Base-by-base conservation (phyloP, 2,888 invertebrate species). In the Tachystola acroxantha region DNA sequence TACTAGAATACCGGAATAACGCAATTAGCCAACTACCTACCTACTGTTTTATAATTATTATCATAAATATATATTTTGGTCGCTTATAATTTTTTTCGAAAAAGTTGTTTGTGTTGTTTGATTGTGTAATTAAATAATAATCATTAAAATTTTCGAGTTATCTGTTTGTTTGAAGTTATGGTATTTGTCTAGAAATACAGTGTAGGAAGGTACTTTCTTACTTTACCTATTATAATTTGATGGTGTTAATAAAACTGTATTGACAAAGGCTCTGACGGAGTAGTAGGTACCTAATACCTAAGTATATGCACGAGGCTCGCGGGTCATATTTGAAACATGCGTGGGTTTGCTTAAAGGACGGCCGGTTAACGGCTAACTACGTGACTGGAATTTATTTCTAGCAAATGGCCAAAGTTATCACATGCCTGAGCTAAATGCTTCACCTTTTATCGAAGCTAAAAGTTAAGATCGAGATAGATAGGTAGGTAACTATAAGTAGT, bases 291-390 rank as follows among this genome's bases (percentile, higher is more conserved):
- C n/a, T 36, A n/a, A n/a, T n/a, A n/a, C n/a, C n/a, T n/a, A n/a
- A n/a, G n/a, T n/a, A n/a, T n/a, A n/a, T n/a, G n/a, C n/a, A 36
- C 40, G 36, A 34, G 36, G 32, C 32, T 42, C 38, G 45, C 39
- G 31, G 36, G 46, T 46, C 50, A 51, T 50, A 50, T 57, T 65
- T 58, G 56, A 57, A 53, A 43, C 42, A 59, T 42, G 66, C 68
- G 73, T 79, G 73, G 69, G 74, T 55, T 64, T 50, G 65, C 69
- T 65, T 72, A 77, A 26, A 69, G 67, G 72, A 66, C 69, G 50
- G 55, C 50, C 46, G 46, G 57, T 50, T 65, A 73, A 66, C 64
- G 64, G 63, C 62, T 63, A 50, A 48, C 53, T 61, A 66, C 71
- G 69, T 72, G 71, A 55, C 47, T 54, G 45, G 69, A 64, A 73